Evolutionary conservation across 2,888 invertebrate species (phyloP).

Genomic region (Cheilosia soror): DNA sequence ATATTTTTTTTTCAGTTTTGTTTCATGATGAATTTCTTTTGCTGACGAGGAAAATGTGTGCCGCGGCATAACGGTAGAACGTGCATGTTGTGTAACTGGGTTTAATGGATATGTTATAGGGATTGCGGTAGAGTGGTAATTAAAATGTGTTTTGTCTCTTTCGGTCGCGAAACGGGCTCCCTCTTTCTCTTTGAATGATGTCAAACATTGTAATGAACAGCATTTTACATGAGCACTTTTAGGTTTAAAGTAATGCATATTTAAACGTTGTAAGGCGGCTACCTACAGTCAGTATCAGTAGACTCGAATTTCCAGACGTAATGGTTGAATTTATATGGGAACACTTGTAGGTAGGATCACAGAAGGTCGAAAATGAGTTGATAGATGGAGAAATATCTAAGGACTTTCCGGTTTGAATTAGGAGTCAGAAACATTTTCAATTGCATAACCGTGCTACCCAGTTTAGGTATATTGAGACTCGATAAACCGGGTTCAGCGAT

Average conservation of each 20-base stretch:
- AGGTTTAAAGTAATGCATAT: constrained; percentile 63
- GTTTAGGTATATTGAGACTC: too few relatives aligned
- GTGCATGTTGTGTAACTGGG: constrained; percentile 73
- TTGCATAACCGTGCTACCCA: too few relatives aligned
- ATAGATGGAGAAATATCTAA: too few relatives aligned
- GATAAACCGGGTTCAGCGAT: too few relatives aligned
- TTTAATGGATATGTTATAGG: constrained; percentile 73
- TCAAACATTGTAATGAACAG: constrained; percentile 64
- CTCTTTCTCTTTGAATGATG: constrained; percentile 47
- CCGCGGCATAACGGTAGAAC: constrained; percentile 73
- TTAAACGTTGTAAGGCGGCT: constrained; percentile 63
- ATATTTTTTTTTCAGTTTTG: constrained; percentile 18
- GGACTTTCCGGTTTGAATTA: too few relatives aligned
- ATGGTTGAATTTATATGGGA: neutral
- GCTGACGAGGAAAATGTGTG: constrained; percentile 63
- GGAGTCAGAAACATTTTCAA: too few relatives aligned
- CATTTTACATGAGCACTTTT: constrained; percentile 56
- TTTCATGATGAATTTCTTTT: constrained; percentile 68
- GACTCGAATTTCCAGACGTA: constrained; percentile 4
- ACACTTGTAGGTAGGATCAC: neutral
- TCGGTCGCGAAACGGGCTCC: neutral
- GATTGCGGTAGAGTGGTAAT: constrained; percentile 75
- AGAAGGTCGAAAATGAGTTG: neutral
- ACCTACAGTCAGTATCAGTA: constrained; percentile 38
- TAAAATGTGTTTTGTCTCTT: constrained; percentile 61